phyloP scores from a whole-genome alignment of 2,113 vertebrate genomes.

The Clarias batrachus region DNA sequence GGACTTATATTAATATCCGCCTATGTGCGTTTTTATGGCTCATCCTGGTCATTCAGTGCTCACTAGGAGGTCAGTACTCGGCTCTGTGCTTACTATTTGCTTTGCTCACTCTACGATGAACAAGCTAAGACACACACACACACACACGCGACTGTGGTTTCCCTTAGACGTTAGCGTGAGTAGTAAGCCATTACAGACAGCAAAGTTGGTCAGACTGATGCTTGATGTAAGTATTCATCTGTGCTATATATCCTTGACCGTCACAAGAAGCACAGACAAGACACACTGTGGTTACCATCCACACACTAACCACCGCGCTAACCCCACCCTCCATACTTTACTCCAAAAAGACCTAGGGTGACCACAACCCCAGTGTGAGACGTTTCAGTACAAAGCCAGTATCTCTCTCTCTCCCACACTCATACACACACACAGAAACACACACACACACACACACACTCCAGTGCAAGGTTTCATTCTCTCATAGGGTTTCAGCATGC shows the following conservation, averaged over 20 bases:
- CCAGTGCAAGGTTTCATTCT: slow-evolving; percentile 29
- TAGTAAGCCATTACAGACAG: slow-evolving; percentile 30
- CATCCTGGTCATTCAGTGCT: neutral
- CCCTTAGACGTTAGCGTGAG: neutral
- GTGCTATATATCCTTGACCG: slow-evolving; percentile 42
- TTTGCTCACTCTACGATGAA: neutral
- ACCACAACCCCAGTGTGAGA: slow-evolving; percentile 17
- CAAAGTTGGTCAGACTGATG: slow-evolving; percentile 27
- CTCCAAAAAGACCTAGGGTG: neutral
- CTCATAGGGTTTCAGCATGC: slow-evolving; percentile 24
- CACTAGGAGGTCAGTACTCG: neutral
- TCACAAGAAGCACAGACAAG: slow-evolving; percentile 35
- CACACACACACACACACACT: slow-evolving; percentile 10
- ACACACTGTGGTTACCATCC: slow-evolving; percentile 9
- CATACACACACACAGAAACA: slow-evolving; percentile 16
- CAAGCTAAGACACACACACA: neutral
- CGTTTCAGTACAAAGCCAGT: neutral
- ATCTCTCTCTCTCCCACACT: neutral
- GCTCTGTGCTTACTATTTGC: no score
- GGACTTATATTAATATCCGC: neutral
- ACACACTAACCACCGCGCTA: slow-evolving; percentile 6
- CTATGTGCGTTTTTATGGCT: neutral
- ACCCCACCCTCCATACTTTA: neutral
- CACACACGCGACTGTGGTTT: slow-evolving; percentile 1
- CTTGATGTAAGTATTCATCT: slow-evolving; percentile 24